Conservation (phyloP, 2,797 vertebrate genomes). For the Avahi laniger region DNA sequence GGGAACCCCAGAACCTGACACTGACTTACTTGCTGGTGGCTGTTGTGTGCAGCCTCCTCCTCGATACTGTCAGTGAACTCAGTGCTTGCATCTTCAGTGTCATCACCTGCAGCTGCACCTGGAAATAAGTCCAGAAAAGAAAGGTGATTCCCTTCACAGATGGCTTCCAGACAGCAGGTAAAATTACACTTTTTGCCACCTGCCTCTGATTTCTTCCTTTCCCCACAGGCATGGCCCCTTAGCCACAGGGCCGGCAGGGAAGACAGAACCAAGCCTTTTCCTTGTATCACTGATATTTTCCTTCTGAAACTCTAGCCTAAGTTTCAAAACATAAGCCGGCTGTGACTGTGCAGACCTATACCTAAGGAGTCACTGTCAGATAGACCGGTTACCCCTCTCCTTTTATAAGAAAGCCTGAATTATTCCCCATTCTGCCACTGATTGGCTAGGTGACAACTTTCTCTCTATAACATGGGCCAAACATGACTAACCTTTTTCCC, state of each 20-base stretch:
- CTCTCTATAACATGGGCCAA: not conserved
- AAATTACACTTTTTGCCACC: not conserved
- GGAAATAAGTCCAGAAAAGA: slow-evolving; percentile 58
- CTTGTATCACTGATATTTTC: not conserved
- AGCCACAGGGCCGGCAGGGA: not conserved
- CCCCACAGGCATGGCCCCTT: not conserved
- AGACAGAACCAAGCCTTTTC: not conserved
- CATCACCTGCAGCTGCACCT: slow-evolving; percentile 76
- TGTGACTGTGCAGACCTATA: not conserved
- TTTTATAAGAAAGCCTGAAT: not conserved
- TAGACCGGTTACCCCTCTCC: not conserved
- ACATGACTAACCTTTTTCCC: not conserved
- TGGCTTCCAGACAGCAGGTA: not conserved
- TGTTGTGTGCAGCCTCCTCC: slow-evolving; percentile 83
- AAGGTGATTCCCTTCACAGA: slow-evolving; percentile 47
- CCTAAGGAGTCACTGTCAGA: too few species aligned
- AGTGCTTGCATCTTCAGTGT: slow-evolving; percentile 79
- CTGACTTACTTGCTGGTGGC: slow-evolving; percentile 80
- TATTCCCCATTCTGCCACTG: not conserved
- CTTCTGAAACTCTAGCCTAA: not conserved
- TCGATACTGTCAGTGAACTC: slow-evolving; percentile 85
- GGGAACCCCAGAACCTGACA: not conserved
- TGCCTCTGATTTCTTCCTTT: slow-evolving; percentile 7
- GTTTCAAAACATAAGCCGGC: not conserved
- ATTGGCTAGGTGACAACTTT: not conserved